phyloP scores from a whole-genome alignment of 2,888 invertebrate genomes.

The Allolobophora icterica region DNA sequence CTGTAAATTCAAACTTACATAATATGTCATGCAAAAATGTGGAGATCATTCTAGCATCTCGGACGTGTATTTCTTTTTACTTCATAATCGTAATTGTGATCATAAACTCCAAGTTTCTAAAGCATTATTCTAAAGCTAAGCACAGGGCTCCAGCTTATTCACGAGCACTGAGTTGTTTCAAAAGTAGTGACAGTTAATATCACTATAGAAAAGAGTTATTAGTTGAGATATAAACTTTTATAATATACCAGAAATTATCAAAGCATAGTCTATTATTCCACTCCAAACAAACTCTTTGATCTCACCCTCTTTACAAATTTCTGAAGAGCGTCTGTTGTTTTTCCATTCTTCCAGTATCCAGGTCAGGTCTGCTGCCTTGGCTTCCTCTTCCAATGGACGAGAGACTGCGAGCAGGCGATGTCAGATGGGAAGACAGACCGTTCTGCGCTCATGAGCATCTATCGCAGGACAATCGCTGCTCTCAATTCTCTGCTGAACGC shows the following conservation, averaged over 20 bases:
- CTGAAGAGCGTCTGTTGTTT: too few relatives aligned
- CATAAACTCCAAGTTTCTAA: too few relatives aligned
- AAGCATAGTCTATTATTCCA: background rate
- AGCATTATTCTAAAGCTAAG: too few relatives aligned
- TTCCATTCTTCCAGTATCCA: slow-evolving; percentile 57
- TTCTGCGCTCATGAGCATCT: slow-evolving; percentile 58
- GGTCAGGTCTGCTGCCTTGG: slow-evolving; percentile 63
- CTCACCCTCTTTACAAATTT: background rate
- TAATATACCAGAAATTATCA: background rate
- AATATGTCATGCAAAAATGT: too few relatives aligned
- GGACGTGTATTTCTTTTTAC: too few relatives aligned
- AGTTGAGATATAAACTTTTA: background rate
- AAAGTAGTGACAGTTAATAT: too few relatives aligned
- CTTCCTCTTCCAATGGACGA: slow-evolving; percentile 63
- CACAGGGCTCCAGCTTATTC: too few relatives aligned
- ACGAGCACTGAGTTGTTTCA: too few relatives aligned
- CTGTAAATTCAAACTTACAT: too few relatives aligned
- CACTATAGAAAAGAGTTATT: background rate
- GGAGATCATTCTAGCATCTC: too few relatives aligned
- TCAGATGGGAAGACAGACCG: slow-evolving; percentile 62
- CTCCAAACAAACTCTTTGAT: background rate
- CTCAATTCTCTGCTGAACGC: slow-evolving; percentile 56
- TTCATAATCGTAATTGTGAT: too few relatives aligned
- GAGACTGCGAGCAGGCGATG: slow-evolving; percentile 63
- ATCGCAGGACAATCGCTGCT: slow-evolving; percentile 58